Evolutionary conservation across 2,888 invertebrate species (phyloP).

Genomic region (Strigamia crassipes): DNA sequence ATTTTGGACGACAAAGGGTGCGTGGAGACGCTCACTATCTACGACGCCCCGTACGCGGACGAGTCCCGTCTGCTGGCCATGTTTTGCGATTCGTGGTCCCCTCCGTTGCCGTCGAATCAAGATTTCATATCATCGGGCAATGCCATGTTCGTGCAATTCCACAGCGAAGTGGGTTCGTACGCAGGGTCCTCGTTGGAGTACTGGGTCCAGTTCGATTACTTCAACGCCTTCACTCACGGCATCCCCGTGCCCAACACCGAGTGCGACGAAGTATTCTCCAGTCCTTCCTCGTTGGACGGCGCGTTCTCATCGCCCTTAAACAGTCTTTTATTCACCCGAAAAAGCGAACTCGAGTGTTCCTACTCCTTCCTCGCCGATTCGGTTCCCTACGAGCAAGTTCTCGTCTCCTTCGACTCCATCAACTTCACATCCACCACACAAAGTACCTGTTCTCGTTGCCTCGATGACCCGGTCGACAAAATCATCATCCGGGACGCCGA

Average conservation of each 20-base stretch:
- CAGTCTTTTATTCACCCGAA: slow-evolving; percentile 77
- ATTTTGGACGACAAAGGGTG: slow-evolving; percentile 86
- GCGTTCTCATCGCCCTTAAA: slow-evolving; percentile 81
- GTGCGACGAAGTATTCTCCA: slow-evolving; percentile 85
- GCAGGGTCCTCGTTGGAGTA: slow-evolving; percentile 93
- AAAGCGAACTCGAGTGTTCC: slow-evolving; percentile 43
- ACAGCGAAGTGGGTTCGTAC: slow-evolving; percentile 86
- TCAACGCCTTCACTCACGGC: slow-evolving; percentile 85
- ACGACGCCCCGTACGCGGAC: slow-evolving; percentile 85
- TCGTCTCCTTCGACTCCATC: slow-evolving; percentile 53
- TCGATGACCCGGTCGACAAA: slow-evolving; percentile 47
- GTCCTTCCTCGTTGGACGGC: slow-evolving; percentile 76
- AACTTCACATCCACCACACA: slow-evolving; percentile 49
- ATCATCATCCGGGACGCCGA: slow-evolving; percentile 44
- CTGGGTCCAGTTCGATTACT: slow-evolving; percentile 93
- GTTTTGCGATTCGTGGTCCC: slow-evolving; percentile 90
- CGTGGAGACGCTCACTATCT: slow-evolving; percentile 85
- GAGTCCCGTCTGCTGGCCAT: slow-evolving; percentile 90
- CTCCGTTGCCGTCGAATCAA: slow-evolving; percentile 69
- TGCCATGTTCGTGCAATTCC: slow-evolving; percentile 75
- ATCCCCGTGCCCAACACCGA: slow-evolving; percentile 78
- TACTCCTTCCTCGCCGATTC: slow-evolving; percentile 47
- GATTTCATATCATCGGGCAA: slow-evolving; percentile 88
- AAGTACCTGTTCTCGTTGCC: slow-evolving; percentile 46
- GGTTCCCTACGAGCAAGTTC: slow-evolving; percentile 54